Evolutionary conservation across 2,797 vertebrate species (phyloP).

Genomic region (Monodelphis domestica): DNA sequence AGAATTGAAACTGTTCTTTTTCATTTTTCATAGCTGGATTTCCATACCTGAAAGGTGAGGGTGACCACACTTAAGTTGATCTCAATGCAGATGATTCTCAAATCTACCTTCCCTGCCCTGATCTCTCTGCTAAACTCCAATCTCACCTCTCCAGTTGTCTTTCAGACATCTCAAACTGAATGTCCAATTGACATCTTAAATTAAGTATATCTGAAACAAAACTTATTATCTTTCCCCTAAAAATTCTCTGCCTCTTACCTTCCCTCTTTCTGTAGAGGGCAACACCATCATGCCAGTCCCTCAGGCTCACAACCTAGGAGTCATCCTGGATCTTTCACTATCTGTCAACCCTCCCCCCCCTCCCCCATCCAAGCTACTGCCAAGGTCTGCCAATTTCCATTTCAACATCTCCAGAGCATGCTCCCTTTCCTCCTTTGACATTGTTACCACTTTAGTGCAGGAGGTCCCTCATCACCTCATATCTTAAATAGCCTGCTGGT

Average conservation of each 20-base stretch:
- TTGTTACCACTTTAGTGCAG: neutral
- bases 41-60: neutral
- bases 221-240: neutral
- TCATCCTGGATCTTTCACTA: neutral
- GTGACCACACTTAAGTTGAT: neutral
- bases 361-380: neutral
- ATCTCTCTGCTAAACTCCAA: neutral
- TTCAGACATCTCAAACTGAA: neutral
- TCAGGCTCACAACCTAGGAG: neutral
- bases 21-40: neutral
- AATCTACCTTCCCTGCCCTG: neutral
- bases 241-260: neutral
- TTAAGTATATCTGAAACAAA: neutral
- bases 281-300: neutral
- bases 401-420: accelerated
- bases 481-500: neutral
- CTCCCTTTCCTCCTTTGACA: neutral
- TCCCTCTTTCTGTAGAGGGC: neutral
- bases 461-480: neutral
- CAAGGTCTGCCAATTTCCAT: neutral
- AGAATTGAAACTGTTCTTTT: neutral
- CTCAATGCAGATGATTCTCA: neutral
- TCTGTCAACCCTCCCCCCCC: neutral
- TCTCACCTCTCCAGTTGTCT: neutral
- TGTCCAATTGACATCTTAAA: neutral